These are phyloP conservation scores for Herpailurus yagouaroundi DNA, from an alignment of 2,113 vertebrate species.

Conservation along the genomic window DNA sequence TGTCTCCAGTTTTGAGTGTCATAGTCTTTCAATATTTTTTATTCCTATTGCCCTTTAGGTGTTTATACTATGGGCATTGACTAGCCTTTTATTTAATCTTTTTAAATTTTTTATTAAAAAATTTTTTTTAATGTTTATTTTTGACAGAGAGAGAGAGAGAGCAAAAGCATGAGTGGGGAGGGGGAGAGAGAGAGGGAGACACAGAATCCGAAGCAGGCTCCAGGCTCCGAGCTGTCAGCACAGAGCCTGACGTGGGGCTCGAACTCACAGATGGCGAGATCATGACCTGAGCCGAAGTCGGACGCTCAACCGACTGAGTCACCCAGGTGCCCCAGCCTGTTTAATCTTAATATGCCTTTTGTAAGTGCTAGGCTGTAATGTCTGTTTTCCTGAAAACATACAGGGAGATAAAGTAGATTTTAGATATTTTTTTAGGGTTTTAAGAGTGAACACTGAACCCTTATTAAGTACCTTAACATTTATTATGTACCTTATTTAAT, in stretches of 20 bases:
- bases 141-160: too few relatives aligned
- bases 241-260: too few relatives aligned
- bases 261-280: too few relatives aligned
- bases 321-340: background rate
- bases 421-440: background rate
- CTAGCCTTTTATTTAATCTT: background rate
- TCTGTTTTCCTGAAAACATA: slow-evolving; percentile 3
- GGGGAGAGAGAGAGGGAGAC: too few relatives aligned
- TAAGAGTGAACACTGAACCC: background rate
- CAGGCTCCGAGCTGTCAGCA: too few relatives aligned
- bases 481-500: background rate
- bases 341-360: slow-evolving; percentile 10
- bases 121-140: too few relatives aligned
- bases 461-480: background rate
- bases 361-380: background rate
- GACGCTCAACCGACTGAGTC: too few relatives aligned
- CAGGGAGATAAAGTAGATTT: background rate
- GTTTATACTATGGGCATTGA: slow-evolving; percentile 17
- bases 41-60: background rate
- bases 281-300: too few relatives aligned
- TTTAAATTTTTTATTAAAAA: too few relatives aligned
- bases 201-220: too few relatives aligned
- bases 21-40: background rate
- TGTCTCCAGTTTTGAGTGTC: background rate
- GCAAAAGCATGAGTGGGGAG: too few relatives aligned